Evolutionary conservation across 2,113 vertebrate species (phyloP).

Genomic region (Genyomyrus donnyi): DNA sequence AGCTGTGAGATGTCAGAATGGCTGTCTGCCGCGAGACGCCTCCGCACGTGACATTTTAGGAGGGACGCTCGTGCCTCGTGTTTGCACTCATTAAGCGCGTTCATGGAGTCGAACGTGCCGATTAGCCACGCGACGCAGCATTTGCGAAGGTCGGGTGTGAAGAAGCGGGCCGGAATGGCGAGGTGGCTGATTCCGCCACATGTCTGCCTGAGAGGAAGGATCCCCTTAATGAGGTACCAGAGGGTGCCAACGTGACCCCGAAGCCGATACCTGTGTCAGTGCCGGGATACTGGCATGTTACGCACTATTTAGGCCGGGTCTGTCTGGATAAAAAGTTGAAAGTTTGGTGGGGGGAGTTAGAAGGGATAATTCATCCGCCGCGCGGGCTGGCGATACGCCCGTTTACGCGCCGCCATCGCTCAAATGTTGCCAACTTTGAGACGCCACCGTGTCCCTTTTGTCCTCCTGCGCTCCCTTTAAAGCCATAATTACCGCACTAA

Average conservation of each 20-base stretch:
- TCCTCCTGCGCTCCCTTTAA: background rate
- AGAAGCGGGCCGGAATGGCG: background rate
- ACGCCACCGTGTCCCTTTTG: background rate
- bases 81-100: background rate
- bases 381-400: background rate
- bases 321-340: background rate
- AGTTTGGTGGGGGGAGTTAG: background rate
- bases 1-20: background rate
- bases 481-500: conserved; percentile 14
- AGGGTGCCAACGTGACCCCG: background rate
- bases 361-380: background rate
- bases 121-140: background rate
- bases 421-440: background rate
- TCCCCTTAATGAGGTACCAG: background rate
- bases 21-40: background rate
- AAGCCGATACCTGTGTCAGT: background rate
- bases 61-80: background rate
- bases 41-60: background rate
- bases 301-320: background rate
- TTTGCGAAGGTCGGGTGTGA: background rate
- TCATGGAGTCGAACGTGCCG: background rate
- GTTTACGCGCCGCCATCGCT: background rate
- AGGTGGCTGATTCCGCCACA: background rate
- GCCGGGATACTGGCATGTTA: background rate
- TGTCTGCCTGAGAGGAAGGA: background rate